Evolutionary conservation across 2,888 invertebrate species (phyloP).

Genomic region (Pyrocoelia pectoralis): DNA sequence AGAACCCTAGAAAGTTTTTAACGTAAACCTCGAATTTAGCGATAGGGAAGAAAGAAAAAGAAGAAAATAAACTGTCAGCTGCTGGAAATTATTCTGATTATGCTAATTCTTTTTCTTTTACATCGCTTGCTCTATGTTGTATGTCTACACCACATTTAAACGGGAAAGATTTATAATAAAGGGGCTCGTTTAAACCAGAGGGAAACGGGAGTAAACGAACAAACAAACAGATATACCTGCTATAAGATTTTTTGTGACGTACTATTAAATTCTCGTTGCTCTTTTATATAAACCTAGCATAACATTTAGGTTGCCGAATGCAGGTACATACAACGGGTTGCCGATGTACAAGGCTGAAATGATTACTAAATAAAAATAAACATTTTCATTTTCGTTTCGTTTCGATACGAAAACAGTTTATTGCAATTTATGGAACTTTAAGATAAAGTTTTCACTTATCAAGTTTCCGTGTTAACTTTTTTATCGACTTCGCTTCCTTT

Average conservation of each 20-base stretch:
- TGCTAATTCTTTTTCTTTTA: constrained; percentile 67
- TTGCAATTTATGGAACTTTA: constrained; percentile 39
- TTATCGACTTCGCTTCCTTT: constrained; percentile 45
- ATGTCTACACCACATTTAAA: constrained; percentile 55
- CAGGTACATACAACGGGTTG: constrained; percentile 28
- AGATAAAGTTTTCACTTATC: constrained; percentile 45
- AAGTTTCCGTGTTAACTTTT: constrained; percentile 46
- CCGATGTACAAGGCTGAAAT: constrained; percentile 25
- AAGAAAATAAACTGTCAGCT: constrained; percentile 68
- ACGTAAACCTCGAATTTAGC: constrained; percentile 48
- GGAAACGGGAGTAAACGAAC: constrained; percentile 29
- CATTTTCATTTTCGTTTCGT: constrained; percentile 33
- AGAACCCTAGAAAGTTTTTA: constrained; percentile 60
- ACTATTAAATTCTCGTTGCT: constrained; percentile 28
- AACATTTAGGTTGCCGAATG: constrained; percentile 5
- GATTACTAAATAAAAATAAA: constrained; percentile 29
- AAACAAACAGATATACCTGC: constrained; percentile 37
- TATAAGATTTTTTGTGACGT: constrained; percentile 26
- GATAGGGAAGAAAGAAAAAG: constrained; percentile 60
- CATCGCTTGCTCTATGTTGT: constrained; percentile 52
- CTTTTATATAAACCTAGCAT: constrained; percentile 10
- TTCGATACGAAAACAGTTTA: constrained; percentile 37
- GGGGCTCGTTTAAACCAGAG: constrained; percentile 38
- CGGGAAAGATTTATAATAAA: constrained; percentile 49
- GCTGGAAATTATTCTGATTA: constrained; percentile 70